These are phyloP conservation scores for Crenuchus spilurus DNA, from an alignment of 2,797 vertebrate genomes.

Conservation along the genomic window DNA sequence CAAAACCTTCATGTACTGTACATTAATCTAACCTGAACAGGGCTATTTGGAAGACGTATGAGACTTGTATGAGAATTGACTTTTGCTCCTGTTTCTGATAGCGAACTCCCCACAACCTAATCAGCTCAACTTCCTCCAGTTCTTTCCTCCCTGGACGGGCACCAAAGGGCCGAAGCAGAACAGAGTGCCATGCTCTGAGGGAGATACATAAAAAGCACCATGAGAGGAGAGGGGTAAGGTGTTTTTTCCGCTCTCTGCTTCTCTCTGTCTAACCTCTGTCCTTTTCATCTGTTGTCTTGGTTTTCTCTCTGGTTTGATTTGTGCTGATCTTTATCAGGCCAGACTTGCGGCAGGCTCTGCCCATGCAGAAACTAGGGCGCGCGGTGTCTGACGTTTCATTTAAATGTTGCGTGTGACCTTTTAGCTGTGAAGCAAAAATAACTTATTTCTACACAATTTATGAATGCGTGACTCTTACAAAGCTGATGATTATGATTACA, in stretches of 20 bases:
- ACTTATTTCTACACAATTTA: no score
- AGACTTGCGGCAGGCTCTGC: background rate
- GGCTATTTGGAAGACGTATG: background rate
- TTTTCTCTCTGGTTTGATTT: constrained; percentile 7
- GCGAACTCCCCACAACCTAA: constrained; percentile 26
- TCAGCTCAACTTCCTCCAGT: constrained; percentile 44
- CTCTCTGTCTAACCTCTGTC: constrained; percentile 1
- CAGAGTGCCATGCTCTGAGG: constrained; percentile 32
- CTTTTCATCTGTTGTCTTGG: background rate
- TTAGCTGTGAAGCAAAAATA: background rate
- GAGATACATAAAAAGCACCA: constrained; percentile 27
- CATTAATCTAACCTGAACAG: no score
- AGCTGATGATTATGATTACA: no score
- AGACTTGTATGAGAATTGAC: background rate
- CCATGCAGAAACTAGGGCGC: background rate
- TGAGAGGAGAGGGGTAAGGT: constrained; percentile 49
- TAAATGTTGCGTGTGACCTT: no score
- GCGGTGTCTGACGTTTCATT: background rate
- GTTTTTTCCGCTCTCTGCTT: background rate
- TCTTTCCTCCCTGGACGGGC: constrained; percentile 32
- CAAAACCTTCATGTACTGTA: no score
- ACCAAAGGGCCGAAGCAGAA: constrained; percentile 18
- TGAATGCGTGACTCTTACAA: no score
- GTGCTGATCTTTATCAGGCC: constrained; percentile 9
- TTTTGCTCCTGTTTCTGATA: constrained; percentile 27